Conservation (phyloP, 2,113 vertebrate genomes). For the Mormoops blainvillei region DNA sequence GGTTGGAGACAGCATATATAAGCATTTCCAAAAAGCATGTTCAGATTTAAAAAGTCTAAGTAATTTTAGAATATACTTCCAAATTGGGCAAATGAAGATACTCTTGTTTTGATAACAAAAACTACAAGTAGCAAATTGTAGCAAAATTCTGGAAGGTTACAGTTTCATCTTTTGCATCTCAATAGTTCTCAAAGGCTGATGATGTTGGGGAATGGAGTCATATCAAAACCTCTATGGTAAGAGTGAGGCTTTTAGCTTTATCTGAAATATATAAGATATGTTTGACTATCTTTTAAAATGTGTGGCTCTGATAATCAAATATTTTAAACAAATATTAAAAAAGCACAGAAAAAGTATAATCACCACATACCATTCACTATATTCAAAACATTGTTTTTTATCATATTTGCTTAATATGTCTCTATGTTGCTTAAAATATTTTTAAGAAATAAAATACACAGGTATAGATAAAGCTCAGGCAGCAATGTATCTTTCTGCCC, state of each 20-base stretch:
- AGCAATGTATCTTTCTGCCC: not conserved
- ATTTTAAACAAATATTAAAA: constrained; percentile 1
- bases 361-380: not conserved
- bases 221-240: not conserved
- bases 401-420: not conserved
- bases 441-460: not conserved
- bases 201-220: accelerated
- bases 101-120: not conserved
- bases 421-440: not conserved
- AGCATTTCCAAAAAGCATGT: not conserved
- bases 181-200: not conserved
- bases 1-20: not conserved
- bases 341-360: not conserved
- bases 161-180: not conserved
- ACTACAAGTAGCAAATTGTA: not conserved
- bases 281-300: not conserved
- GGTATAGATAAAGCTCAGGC: not conserved
- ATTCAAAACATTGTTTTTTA: not conserved
- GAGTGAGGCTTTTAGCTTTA: not conserved
- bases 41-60: not conserved
- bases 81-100: not conserved
- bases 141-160: not conserved
- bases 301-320: not conserved
- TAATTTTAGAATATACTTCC: not conserved
- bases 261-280: not conserved